Conservation (phyloP, 2,797 vertebrate species). For the Myripristis jacobus region DNA sequence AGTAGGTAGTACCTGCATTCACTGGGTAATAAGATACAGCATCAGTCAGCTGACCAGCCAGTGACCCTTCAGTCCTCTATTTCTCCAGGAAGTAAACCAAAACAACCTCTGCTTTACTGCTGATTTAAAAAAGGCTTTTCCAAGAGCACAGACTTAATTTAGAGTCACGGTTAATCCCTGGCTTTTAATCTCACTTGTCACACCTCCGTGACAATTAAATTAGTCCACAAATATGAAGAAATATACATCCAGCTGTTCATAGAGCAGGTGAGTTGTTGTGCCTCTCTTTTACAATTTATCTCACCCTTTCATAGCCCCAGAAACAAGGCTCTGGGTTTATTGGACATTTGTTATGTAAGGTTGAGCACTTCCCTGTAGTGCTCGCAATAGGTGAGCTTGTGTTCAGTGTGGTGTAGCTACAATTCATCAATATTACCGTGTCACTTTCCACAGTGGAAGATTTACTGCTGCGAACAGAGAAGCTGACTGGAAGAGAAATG, state of each 20-base stretch:
- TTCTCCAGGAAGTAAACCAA: conserved; percentile 44
- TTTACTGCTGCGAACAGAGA: conserved; percentile 66
- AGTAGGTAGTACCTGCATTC: conserved; percentile 25
- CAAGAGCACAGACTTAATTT: conserved; percentile 27
- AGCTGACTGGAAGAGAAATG: conserved; percentile 72
- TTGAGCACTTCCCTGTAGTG: conserved; percentile 36
- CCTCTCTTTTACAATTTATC: conserved; percentile 67
- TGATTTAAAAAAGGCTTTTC: conserved; percentile 55
- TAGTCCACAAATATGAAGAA: conserved; percentile 49
- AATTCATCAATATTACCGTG: conserved; percentile 77
- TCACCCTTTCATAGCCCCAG: conserved; percentile 30
- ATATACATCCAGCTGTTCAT: conserved; percentile 47
- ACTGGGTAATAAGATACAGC: conserved; percentile 37
- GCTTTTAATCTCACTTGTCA: conserved; percentile 46
- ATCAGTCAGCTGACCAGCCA: conserved; percentile 35
- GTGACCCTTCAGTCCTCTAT: conserved; percentile 19
- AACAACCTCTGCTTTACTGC: conserved; percentile 19
- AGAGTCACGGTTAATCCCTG: conserved; percentile 56
- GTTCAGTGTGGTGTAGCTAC: conserved; percentile 58
- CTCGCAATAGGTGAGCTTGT: conserved; percentile 53
- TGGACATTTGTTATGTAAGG: conserved; percentile 68
- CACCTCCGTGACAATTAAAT: conserved; percentile 58
- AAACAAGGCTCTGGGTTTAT: conserved; percentile 53
- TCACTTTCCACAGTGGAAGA: conserved; percentile 68
- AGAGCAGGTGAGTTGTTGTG: conserved; percentile 65